A percentile compares a stretch with the other conserved stretches of the same genome.
Conservation (phyloP, 2,888 invertebrate genomes). For the Hesperia comma region DNA sequence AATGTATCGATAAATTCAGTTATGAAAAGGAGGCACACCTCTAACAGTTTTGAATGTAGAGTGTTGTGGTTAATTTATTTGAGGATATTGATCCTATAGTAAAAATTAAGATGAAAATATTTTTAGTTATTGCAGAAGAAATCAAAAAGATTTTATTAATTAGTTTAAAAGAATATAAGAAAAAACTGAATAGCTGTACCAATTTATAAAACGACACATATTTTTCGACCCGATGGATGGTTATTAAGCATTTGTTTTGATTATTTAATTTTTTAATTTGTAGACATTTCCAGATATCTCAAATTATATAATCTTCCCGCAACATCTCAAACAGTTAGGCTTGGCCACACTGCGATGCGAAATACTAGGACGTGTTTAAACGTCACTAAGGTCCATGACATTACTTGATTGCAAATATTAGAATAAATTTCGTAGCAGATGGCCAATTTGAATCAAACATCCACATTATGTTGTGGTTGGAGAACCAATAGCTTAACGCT, state of each 20-base stretch:
- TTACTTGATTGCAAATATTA: conserved; percentile 9
- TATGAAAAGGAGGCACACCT: too few relatives aligned
- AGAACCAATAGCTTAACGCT: not conserved
- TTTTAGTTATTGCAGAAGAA: too few relatives aligned
- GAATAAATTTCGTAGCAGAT: conserved; percentile 6
- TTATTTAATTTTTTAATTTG: not conserved
- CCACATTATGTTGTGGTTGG: not conserved
- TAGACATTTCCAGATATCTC: not conserved
- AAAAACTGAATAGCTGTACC: too few relatives aligned
- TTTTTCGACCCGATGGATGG: too few relatives aligned
- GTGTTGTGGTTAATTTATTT: too few relatives aligned
- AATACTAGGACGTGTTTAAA: conserved; percentile 1
- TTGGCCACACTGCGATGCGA: not conserved
- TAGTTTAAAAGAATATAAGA: too few relatives aligned
- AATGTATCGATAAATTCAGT: too few relatives aligned
- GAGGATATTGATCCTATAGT: too few relatives aligned
- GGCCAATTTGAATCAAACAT: not conserved
- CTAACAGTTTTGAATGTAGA: too few relatives aligned
- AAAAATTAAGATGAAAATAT: too few relatives aligned
- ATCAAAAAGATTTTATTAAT: too few relatives aligned
- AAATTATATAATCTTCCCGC: not conserved
- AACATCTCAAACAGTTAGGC: not conserved
- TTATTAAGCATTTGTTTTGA: not conserved
- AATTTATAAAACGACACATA: too few relatives aligned
- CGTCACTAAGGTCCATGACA: conserved; percentile 4